Evolutionary conservation across 2,797 vertebrate genomes (phyloP), one percentile per base, ranked within the genome.

Genomic region (Australoheros facetus): DNA sequence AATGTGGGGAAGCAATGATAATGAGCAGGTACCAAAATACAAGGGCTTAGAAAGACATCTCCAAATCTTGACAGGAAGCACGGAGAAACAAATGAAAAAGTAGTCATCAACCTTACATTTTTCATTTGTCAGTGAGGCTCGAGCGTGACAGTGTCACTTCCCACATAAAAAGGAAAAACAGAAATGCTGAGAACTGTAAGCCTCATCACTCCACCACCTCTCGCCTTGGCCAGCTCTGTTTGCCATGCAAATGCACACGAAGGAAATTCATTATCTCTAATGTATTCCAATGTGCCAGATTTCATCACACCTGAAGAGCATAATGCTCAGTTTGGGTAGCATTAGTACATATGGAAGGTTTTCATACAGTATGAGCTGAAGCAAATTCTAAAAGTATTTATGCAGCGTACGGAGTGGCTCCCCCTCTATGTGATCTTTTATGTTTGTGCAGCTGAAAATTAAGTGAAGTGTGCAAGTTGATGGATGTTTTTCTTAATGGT

Each of bases 71-170:
- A 79, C 12, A 55, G 74, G 70, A 73, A 56, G 45, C 10, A 4
- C 2, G 6, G 23, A 53, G 77, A 76, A 83, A 82, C 77, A 82
- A 86, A 87, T 78, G 81, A 76, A 76, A 80, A 86, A 88, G 55
- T 56, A 28, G 85, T 90, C 87, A 83, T 79, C 87, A 75, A 28
- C 66, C 64, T 80, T 71, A 57, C 76, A 84, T 82, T 84, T 89
- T 84, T 80, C 84, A 90, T 91, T 89, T 90, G 85, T 91, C 90
- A 90, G 85, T n/a, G 77, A 87, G 89, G 81, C 88, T 73, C 32
- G 19, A 80, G 89, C 78, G 56, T 88, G 90, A 90, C 83, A 51
- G 55, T 59, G 11, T 72, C 7, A 30, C 77, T 78, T 66, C 56
- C 64, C 58, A 55, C 76, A 69, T 75, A 79, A 77, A 86, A 72